These are phyloP conservation scores for Macroglossus sobrinus DNA, from an alignment of 2,113 vertebrate genomes.

Conservation along the genomic window DNA sequence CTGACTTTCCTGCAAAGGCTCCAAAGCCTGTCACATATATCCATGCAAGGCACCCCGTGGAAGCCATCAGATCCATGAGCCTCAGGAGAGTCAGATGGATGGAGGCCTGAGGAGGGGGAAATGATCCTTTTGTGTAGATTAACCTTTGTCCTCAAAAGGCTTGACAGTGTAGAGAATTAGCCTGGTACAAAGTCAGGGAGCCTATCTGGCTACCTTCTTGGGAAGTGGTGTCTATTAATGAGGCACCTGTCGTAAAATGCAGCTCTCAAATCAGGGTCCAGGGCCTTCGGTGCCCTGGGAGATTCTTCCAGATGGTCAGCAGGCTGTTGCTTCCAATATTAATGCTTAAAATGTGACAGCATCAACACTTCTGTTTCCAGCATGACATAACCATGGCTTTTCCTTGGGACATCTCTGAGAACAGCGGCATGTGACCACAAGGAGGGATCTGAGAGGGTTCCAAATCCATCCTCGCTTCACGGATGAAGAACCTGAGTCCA, in stretches of 20 bases:
- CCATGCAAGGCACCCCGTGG: neutral
- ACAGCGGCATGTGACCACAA: neutral
- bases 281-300: slow-evolving; percentile 25
- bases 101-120: neutral
- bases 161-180: neutral
- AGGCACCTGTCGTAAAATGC: slow-evolving; percentile 60
- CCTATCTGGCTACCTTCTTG: neutral
- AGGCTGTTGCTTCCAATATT: slow-evolving; percentile 47
- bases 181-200: slow-evolving; percentile 9
- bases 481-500: neutral
- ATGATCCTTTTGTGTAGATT: neutral
- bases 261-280: slow-evolving; percentile 56
- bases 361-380: slow-evolving; percentile 36
- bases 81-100: neutral
- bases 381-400: neutral
- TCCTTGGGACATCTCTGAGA: neutral
- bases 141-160: neutral
- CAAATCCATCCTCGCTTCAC: neutral
- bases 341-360: slow-evolving; percentile 47
- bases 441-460: neutral
- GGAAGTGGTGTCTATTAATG: slow-evolving; percentile 64
- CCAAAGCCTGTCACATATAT: neutral
- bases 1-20: rapidly evolving
- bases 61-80: neutral
- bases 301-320: slow-evolving; percentile 67